These are phyloP conservation scores for Mormoops blainvillei DNA, from an alignment of 2,113 vertebrate genomes.

Conservation along the genomic window DNA sequence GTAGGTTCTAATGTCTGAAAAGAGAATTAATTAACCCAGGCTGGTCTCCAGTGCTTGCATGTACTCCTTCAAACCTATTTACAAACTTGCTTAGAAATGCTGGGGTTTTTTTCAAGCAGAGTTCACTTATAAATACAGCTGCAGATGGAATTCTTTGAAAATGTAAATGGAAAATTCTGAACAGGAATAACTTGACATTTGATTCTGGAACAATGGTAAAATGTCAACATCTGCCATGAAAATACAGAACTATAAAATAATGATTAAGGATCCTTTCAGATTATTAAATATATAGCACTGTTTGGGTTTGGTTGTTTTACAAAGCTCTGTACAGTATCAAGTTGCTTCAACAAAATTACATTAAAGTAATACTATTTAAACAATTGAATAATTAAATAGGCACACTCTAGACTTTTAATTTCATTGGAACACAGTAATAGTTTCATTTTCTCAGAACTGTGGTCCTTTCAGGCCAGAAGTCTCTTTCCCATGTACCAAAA, in stretches of 20 bases:
- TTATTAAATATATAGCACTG: conserved; percentile 24
- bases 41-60: conserved; percentile 45
- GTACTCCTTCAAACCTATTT: conserved; percentile 52
- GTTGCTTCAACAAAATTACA: not conserved
- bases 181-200: conserved; percentile 83
- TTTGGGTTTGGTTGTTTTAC: conserved; percentile 22
- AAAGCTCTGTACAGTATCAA: not conserved
- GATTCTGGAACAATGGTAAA: conserved; percentile 74
- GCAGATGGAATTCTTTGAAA: conserved; percentile 72
- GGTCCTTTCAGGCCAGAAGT: not conserved
- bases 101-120: conserved; percentile 54
- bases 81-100: conserved; percentile 69
- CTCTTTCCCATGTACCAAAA: not conserved
- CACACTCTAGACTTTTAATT: not conserved
- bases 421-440: not conserved
- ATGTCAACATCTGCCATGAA: conserved; percentile 80
- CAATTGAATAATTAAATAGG: not conserved
- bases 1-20: conserved; percentile 58
- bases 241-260: conserved; percentile 65
- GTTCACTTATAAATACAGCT: conserved; percentile 68
- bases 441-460: not conserved
- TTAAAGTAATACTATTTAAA: not conserved
- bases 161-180: conserved; percentile 57
- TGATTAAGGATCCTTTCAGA: conserved; percentile 43
- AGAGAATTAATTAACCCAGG: conserved; percentile 73